Evolutionary conservation across 1,140 invertebrate species (phyloP).

Genomic region (Chironomus tepperi): DNA sequence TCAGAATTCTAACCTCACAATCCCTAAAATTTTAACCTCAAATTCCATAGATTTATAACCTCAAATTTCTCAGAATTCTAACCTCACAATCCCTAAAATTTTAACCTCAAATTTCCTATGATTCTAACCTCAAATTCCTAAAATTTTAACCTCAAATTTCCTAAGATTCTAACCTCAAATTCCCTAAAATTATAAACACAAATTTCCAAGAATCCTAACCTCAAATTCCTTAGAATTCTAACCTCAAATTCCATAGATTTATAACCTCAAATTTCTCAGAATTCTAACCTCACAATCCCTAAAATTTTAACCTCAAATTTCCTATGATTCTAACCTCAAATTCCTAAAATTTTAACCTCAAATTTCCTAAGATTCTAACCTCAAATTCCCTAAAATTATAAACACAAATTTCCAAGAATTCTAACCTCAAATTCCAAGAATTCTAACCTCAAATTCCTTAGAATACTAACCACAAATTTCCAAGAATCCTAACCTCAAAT

Average conservation of each 20-base stretch:
- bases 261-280: not conserved
- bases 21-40: too few relatives aligned
- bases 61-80: not conserved
- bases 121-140: conserved; percentile 31
- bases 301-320: not conserved
- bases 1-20: not conserved
- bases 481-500: conserved; percentile 25
- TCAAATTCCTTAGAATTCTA: too few relatives aligned
- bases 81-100: not conserved
- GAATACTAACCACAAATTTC: too few relatives aligned
- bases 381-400: too few relatives aligned
- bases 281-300: not conserved
- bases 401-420: too few relatives aligned
- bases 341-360: not conserved
- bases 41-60: not conserved
- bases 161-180: too few relatives aligned
- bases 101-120: not conserved
- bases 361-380: not conserved
- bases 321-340: not conserved
- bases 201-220: too few relatives aligned
- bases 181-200: too few relatives aligned
- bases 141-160: conserved; percentile 33
- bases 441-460: conserved; percentile 24
- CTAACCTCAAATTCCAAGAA: conserved; percentile 24
- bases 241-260: not conserved